Percentiles rank a stretch among this genome's conserved stretches.
Conservation (phyloP, 2,113 vertebrate genomes). For the Cottus gobio region DNA sequence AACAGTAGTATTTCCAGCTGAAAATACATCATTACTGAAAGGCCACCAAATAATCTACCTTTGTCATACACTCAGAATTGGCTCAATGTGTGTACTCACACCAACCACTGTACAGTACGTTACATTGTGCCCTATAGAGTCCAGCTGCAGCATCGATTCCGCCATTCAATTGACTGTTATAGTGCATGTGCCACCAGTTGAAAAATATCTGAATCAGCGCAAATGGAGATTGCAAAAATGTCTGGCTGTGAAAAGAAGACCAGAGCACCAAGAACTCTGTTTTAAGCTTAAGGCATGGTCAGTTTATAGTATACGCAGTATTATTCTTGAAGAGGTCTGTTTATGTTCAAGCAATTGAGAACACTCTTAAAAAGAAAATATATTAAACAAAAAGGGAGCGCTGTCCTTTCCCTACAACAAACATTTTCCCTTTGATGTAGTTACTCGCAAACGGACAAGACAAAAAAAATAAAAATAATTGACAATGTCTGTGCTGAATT, state of each 20-base stretch:
- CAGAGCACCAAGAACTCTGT: conserved; percentile 57
- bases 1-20: conserved; percentile 73
- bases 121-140: conserved; percentile 69
- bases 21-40: conserved; percentile 70
- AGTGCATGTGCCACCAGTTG: conserved; percentile 59
- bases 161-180: conserved; percentile 29
- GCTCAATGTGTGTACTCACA: conserved; percentile 48
- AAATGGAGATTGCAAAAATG: conserved; percentile 53
- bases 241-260: conserved; percentile 58
- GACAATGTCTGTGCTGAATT: background rate
- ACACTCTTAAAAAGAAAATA: conserved; percentile 1
- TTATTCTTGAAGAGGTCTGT: conserved; percentile 24
- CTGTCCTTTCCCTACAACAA: background rate
- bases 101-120: conserved; percentile 61
- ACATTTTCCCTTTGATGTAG: conserved; percentile 25
- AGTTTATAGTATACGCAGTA: conserved; percentile 50
- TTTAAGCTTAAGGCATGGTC: conserved; percentile 72
- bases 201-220: conserved; percentile 55
- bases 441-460: background rate
- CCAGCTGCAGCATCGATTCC: conserved; percentile 67
- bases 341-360: conserved; percentile 34
- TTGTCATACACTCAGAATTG: conserved; percentile 46
- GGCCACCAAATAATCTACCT: conserved; percentile 63
- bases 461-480: background rate
- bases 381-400: background rate